phyloP scores from a whole-genome alignment of 1,140 invertebrate species.

The Nephila pilipes region DNA sequence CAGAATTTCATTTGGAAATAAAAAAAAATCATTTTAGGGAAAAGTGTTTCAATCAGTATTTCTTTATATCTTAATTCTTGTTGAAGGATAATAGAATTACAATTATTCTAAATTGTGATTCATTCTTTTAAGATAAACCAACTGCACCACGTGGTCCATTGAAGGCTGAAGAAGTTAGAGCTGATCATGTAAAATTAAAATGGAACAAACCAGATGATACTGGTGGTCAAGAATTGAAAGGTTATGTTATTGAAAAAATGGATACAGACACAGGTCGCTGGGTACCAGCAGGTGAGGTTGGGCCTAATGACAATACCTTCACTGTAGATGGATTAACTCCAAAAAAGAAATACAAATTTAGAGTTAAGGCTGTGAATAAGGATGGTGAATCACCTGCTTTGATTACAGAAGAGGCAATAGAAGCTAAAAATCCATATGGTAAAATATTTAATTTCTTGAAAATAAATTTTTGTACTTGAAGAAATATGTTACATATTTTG shows the following conservation, averaged over 20 bases:
- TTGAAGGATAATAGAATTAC: too few relatives aligned
- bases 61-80: too few relatives aligned
- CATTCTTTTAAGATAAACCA: conserved; percentile 86
- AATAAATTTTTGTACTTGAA: not conserved
- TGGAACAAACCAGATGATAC: conserved; percentile 97
- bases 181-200: conserved; percentile 95
- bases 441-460: conserved; percentile 73
- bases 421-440: conserved; percentile 80
- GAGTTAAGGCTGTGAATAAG: conserved; percentile 98
- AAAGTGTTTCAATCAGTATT: too few relatives aligned
- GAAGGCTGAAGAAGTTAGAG: conserved; percentile 91
- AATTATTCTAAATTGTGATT: not conserved
- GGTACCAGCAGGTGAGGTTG: conserved; percentile 93
- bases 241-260: conserved; percentile 99
- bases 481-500: not conserved
- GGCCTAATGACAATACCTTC: conserved; percentile 89
- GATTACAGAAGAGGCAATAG: conserved; percentile 91
- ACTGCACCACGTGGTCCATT: conserved; percentile 92
- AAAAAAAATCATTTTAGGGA: too few relatives aligned
- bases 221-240: conserved; percentile 95
- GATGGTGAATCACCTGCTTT: conserved; percentile 98
- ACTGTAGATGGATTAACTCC: conserved; percentile 96
- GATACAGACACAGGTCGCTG: conserved; percentile 93
- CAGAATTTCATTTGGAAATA: too few relatives aligned
- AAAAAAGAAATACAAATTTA: conserved; percentile 99